Percentiles rank a stretch among this genome's conserved stretches.
Conservation (phyloP, 2,797 vertebrate species). For the Pseudotriccus pelzelni region DNA sequence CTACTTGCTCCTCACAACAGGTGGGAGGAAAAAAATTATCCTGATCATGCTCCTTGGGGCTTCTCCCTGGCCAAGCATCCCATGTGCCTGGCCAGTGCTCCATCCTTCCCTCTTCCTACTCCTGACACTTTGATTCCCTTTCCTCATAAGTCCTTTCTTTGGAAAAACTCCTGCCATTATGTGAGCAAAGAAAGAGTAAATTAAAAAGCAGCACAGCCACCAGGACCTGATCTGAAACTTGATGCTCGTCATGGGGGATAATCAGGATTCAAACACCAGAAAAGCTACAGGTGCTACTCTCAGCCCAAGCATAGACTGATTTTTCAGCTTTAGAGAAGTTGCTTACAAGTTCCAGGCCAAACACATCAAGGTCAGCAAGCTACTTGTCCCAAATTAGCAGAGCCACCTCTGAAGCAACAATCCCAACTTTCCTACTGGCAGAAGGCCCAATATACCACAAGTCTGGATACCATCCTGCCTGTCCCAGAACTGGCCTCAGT, state of each 20-base stretch:
- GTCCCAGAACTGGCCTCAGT: neutral
- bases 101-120: neutral
- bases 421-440: neutral
- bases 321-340: neutral
- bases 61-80: neutral
- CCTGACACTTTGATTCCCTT: neutral
- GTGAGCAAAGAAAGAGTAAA: neutral
- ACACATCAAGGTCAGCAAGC: neutral
- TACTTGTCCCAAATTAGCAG: neutral
- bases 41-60: accelerated
- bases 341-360: neutral
- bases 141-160: neutral
- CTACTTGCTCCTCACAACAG: neutral
- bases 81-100: accelerated
- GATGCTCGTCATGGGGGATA: accelerated
- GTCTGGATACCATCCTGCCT: accelerated
- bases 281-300: neutral
- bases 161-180: neutral
- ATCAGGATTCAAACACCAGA: neutral
- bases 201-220: neutral
- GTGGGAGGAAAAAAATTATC: neutral
- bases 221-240: neutral
- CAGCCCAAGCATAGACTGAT: accelerated
- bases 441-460: accelerated
- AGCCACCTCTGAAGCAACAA: neutral